phyloP scores from a whole-genome alignment of 2,797 vertebrate species.

The Malacoraja senta region DNA sequence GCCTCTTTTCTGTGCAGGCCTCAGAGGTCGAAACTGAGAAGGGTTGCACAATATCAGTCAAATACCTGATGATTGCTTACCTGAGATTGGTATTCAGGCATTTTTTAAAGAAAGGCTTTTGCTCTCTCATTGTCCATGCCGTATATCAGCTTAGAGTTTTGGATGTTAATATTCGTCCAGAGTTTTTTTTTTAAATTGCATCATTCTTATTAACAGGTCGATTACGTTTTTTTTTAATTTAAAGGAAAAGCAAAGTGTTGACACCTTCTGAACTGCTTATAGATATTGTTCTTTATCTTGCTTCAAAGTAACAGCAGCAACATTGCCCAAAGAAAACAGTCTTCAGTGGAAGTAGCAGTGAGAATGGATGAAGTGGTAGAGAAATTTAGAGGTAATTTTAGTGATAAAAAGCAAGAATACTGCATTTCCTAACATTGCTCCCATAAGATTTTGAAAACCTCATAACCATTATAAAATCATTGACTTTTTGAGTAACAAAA shows the following conservation, averaged over 20 bases:
- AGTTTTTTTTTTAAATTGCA: background rate
- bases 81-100: background rate
- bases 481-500: background rate
- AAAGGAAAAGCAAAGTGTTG: background rate
- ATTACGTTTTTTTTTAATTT: background rate
- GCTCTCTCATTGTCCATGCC: background rate
- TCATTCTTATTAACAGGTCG: background rate
- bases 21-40: background rate
- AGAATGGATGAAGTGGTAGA: background rate
- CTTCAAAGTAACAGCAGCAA: background rate
- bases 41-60: background rate
- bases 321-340: background rate
- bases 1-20: background rate
- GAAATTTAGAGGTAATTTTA: background rate
- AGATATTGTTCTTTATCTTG: background rate
- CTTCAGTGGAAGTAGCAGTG: background rate
- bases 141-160: background rate
- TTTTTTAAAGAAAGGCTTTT: background rate
- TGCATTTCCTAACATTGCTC: background rate
- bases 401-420: background rate
- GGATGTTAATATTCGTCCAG: background rate
- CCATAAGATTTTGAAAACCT: background rate
- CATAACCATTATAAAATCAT: background rate
- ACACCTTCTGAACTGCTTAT: background rate
- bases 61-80: background rate